Evolutionary conservation across 2,888 invertebrate genomes (phyloP).

Genomic region (Mechanitis mazaeus): DNA sequence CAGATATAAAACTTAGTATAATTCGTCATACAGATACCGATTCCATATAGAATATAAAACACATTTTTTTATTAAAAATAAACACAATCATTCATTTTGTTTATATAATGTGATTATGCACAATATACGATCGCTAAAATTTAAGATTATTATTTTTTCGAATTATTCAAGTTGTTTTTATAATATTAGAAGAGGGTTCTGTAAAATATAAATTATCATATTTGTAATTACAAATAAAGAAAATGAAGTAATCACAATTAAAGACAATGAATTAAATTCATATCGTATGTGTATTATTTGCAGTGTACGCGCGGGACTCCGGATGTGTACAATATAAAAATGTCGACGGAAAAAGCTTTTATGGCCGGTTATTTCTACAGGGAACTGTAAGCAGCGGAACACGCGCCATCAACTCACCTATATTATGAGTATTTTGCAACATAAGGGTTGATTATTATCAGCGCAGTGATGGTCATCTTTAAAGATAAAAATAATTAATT

Average conservation of each 20-base stretch:
- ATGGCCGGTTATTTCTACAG: slow-evolving; percentile 59
- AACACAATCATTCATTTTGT: no score
- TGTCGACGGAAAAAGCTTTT: slow-evolving; percentile 65
- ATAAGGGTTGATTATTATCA: slow-evolving; percentile 9
- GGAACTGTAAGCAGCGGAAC: slow-evolving; percentile 44
- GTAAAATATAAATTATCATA: no score
- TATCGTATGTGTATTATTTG: slow-evolving; percentile 14
- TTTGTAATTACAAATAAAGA: no score
- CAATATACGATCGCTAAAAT: no score
- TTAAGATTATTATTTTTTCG: no score
- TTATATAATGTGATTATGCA: no score
- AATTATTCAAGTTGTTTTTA: no score
- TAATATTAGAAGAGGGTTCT: no score
- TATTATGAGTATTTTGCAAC: slow-evolving; percentile 28
- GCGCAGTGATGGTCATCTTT: neutral
- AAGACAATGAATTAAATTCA: slow-evolving; percentile 1
- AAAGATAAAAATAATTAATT: neutral
- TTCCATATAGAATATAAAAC: slow-evolving; percentile 6
- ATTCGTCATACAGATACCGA: slow-evolving; percentile 28
- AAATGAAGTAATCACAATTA: no score
- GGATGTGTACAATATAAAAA: slow-evolving; percentile 63
- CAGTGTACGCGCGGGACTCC: slow-evolving; percentile 28
- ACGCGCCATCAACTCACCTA: slow-evolving; percentile 25
- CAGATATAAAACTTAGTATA: slow-evolving; percentile 46
- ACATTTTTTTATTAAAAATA: neutral